Evolutionary conservation across 23 tunicate species (phyloP).

Genomic region (Pegea sp.): DNA sequence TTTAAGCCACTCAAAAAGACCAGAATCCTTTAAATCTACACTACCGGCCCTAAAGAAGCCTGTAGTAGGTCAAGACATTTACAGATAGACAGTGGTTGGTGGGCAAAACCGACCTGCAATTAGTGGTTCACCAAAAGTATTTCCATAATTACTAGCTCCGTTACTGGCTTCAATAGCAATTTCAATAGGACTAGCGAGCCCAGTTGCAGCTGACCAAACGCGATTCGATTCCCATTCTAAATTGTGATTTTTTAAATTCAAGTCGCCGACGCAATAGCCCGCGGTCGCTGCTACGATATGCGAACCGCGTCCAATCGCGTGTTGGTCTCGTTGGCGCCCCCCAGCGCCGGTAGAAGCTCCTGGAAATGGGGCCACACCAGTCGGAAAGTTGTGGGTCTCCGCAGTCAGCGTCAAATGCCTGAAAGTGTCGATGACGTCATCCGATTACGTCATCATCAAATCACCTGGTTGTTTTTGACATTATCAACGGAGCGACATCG

Average conservation of each 20-base stretch:
- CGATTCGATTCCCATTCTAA: conserved; percentile 47
- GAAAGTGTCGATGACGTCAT: background rate
- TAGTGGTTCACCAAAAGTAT: conserved; percentile 76
- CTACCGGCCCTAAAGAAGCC: conserved; percentile 74
- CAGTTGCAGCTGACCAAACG: conserved; percentile 6
- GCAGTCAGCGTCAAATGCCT: conserved; percentile 76
- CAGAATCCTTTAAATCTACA: conserved; percentile 12
- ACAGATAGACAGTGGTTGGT: no score
- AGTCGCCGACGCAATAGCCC: conserved; percentile 73
- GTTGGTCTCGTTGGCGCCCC: conserved; percentile 87
- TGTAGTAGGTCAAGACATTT: background rate
- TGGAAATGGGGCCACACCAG: conserved; percentile 88
- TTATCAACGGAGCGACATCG: conserved; percentile 4
- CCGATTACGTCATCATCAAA: background rate
- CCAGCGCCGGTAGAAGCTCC: conserved; percentile 93
- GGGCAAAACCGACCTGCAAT: conserved; percentile 18
- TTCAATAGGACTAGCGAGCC: conserved; percentile 22
- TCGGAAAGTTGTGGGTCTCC: conserved; percentile 87
- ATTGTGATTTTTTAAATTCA: conserved; percentile 6
- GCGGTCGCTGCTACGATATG: conserved; percentile 53
- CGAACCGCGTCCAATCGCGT: conserved; percentile 65
- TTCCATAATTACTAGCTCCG: conserved; percentile 89
- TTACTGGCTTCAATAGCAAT: conserved; percentile 58
- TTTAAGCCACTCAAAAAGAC: conserved; percentile 56
- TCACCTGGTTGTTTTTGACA: background rate